Conservation (phyloP, 1,140 invertebrate genomes). For the Hestina assimilis region DNA sequence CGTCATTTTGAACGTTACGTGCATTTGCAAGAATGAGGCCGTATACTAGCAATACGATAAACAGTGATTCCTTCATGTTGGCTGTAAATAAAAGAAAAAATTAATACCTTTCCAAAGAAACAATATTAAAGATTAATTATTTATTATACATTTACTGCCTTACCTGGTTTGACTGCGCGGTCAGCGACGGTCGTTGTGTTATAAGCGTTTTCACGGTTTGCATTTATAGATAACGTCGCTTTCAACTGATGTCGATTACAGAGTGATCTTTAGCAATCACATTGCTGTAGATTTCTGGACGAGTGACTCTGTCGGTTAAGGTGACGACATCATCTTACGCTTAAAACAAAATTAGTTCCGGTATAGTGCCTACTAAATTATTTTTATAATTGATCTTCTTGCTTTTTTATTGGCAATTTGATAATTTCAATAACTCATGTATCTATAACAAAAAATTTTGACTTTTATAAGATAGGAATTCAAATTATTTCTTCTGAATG, state of each 20-base stretch:
- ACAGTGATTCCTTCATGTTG: conserved; percentile 62
- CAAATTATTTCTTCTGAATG: no score
- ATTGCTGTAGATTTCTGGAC: conserved; percentile 70
- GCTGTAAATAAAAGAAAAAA: conserved; percentile 40
- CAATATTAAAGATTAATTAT: background rate
- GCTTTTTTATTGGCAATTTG: no score
- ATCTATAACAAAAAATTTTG: no score
- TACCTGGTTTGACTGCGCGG: conserved; percentile 40
- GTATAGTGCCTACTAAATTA: conserved; percentile 24
- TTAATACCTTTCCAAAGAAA: background rate
- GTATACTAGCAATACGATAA: conserved; percentile 43
- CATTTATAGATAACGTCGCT: conserved; percentile 73
- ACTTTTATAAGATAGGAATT: no score
- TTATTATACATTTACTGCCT: conserved; percentile 16
- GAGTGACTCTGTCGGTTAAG: conserved; percentile 52
- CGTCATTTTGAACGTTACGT: conserved; percentile 56
- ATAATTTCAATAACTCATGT: no score
- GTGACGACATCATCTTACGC: conserved; percentile 62
- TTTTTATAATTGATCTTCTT: background rate
- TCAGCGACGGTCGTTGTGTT: conserved; percentile 50
- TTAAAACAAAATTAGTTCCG: conserved; percentile 63
- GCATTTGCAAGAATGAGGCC: conserved; percentile 39
- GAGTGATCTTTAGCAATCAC: conserved; percentile 66
- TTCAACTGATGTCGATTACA: conserved; percentile 67
- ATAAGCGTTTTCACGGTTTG: conserved; percentile 52